Conservation (phyloP, 2,113 vertebrate genomes). For the Sphyrna mokarran region DNA sequence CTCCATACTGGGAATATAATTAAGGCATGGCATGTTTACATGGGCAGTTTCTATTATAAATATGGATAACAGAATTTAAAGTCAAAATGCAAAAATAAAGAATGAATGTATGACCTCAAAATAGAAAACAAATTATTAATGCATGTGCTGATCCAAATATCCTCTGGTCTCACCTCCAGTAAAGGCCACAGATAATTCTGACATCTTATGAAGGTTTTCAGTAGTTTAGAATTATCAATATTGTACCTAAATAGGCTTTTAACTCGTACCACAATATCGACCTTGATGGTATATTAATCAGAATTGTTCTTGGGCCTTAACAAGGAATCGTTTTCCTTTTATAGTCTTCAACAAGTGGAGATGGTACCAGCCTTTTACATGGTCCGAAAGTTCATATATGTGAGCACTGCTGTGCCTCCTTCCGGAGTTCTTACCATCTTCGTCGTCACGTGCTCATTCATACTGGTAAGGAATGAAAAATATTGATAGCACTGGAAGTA, state of each 20-base stretch:
- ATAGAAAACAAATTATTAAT: not conserved
- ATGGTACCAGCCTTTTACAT: conserved; percentile 75
- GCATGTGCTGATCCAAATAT: not conserved
- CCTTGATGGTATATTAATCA: not conserved
- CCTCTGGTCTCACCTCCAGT: not conserved
- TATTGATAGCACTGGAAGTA: conserved; percentile 2
- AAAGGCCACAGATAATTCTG: not conserved
- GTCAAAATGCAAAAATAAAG: not conserved
- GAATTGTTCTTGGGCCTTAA: not conserved
- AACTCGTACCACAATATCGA: not conserved
- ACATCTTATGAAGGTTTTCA: not conserved
- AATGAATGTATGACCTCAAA: not conserved
- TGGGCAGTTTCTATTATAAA: not conserved
- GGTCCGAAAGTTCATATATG: conserved; percentile 96
- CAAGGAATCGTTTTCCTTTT: conserved; percentile 45
- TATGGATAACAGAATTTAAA: not conserved
- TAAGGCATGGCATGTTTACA: not conserved
- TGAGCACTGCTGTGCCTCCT: conserved; percentile 93
- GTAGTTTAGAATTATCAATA: not conserved
- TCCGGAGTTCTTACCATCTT: conserved; percentile 96
- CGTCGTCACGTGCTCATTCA: conserved; percentile 96
- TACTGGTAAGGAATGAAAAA: conserved; percentile 64
- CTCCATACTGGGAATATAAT: not conserved
- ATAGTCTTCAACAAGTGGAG: conserved; percentile 73
- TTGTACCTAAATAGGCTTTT: not conserved